These are phyloP conservation scores for Psittacula cyanocephala DNA, from an alignment of 2,113 vertebrate genomes.

Conservation along the genomic window DNA sequence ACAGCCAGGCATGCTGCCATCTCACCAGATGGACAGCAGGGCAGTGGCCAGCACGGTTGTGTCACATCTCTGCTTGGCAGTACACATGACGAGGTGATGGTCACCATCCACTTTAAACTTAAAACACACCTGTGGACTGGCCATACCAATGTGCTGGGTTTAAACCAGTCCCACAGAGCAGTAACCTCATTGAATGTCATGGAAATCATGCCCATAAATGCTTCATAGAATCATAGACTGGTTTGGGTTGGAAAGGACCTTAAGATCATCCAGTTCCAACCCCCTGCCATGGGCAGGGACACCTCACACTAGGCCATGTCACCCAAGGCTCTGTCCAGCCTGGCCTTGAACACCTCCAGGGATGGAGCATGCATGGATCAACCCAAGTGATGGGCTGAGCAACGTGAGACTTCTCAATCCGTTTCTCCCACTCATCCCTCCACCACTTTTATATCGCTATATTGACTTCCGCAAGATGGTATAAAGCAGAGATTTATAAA, in stretches of 20 bases:
- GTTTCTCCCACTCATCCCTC: neutral
- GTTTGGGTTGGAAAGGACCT: neutral
- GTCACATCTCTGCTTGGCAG: constrained; percentile 10
- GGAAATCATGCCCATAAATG: neutral
- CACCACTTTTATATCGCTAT: neutral
- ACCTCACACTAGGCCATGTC: neutral
- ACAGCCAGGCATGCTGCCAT: constrained; percentile 3
- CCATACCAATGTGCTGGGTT: neutral
- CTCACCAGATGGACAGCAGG: neutral
- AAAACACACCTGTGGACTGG: neutral
- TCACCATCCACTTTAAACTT: neutral
- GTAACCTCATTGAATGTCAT: neutral
- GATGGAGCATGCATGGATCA: neutral
- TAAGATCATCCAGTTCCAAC: neutral
- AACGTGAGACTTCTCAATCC: neutral
- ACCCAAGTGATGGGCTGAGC: neutral
- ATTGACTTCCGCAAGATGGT: neutral
- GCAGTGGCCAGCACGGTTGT: neutral
- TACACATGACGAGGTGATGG: neutral
- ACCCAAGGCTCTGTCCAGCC: neutral
- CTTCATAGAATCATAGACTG: neutral
- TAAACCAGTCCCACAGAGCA: neutral
- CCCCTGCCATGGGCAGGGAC: neutral
- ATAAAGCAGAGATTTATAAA: neutral
- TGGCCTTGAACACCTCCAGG: neutral